Evolutionary conservation across 2,113 vertebrate species (phyloP).

Genomic region (Elephas maximus): DNA sequence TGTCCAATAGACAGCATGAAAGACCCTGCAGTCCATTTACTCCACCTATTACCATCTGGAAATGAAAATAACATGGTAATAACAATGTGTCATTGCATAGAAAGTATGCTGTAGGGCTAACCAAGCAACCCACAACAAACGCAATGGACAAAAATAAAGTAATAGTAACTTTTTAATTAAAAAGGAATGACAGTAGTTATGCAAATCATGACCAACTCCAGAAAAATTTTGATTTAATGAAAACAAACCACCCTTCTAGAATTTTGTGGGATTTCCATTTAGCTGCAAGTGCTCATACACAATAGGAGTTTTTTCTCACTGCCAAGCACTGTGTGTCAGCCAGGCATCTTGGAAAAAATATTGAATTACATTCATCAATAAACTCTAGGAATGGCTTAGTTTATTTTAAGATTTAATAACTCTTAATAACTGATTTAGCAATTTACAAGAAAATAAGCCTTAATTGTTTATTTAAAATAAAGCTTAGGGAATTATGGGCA

Average conservation of each 20-base stretch:
- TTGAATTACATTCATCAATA: not conserved
- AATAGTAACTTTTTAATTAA: slow-evolving; percentile 45
- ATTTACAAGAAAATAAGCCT: slow-evolving; percentile 41
- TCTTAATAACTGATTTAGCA: slow-evolving; percentile 10
- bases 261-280: slow-evolving; percentile 10
- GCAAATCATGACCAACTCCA: slow-evolving; percentile 16
- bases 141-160: not conserved
- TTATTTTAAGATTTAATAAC: not conserved
- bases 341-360: not conserved
- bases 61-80: not conserved
- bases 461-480: slow-evolving; percentile 20
- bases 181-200: not conserved
- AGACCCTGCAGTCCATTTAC: not conserved
- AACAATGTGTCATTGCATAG: not conserved
- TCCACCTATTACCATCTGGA: not conserved
- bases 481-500: not conserved
- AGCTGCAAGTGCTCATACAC: not conserved
- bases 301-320: not conserved
- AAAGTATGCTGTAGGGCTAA: not conserved
- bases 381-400: not conserved
- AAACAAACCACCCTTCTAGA: slow-evolving; percentile 7
- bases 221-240: not conserved
- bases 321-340: not conserved
- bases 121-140: not conserved
- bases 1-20: not conserved